These are phyloP conservation scores for Tringa solitaria DNA, from an alignment of 2,113 vertebrate genomes.

Conservation along the genomic window DNA sequence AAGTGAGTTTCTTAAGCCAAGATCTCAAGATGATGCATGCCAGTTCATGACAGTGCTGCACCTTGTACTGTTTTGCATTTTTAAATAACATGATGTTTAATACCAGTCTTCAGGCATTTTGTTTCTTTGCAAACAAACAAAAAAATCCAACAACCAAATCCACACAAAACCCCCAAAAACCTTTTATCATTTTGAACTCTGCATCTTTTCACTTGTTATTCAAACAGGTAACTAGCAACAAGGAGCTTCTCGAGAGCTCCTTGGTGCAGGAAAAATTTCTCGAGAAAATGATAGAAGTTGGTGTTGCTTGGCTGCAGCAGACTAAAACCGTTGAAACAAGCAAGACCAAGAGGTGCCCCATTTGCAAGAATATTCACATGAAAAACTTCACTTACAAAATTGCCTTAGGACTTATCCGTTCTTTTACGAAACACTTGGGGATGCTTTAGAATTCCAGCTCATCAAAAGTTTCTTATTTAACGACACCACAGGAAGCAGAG, in stretches of 20 bases:
- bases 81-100: neutral
- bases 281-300: neutral
- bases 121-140: neutral
- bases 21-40: neutral
- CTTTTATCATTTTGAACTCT: neutral
- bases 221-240: neutral
- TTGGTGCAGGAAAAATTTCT: neutral
- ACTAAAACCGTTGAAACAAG: neutral
- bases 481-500: neutral
- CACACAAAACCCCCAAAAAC: neutral
- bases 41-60: neutral
- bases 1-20: neutral
- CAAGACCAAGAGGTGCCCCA: neutral
- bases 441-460: neutral
- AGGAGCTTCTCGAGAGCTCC: neutral
- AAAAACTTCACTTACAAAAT: neutral
- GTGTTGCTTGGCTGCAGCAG: neutral
- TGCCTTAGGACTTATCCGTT: neutral
- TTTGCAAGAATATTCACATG: neutral
- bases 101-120: neutral
- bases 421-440: neutral
- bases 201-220: neutral
- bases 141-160: neutral
- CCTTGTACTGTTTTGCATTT: neutral
- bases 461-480: neutral